phyloP scores from a whole-genome alignment of 2,797 vertebrate species.

The Xiphorhynchus erythropygius region DNA sequence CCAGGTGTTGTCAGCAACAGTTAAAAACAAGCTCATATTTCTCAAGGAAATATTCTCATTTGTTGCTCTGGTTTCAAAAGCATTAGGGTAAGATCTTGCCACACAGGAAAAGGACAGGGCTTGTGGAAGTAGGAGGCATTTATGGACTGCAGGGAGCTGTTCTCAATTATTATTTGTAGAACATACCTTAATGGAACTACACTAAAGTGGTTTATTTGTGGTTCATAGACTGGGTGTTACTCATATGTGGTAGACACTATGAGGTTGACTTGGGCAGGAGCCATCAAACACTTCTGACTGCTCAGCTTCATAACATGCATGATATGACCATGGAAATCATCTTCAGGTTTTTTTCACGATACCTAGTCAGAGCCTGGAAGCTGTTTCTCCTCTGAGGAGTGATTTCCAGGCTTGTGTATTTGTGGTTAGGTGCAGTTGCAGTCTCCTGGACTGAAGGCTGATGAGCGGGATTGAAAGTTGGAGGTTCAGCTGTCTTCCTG shows the following conservation, averaged over 20 bases:
- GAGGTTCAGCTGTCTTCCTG: not conserved
- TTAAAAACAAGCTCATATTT: not conserved
- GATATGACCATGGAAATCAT: not conserved
- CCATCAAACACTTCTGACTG: not conserved
- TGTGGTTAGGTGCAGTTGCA: not conserved
- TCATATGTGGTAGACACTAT: not conserved
- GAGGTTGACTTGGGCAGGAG: constrained; percentile 11
- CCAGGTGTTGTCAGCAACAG: not conserved
- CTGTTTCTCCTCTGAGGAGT: not conserved
- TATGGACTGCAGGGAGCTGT: not conserved
- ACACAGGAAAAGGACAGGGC: not conserved
- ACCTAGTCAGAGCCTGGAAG: not conserved
- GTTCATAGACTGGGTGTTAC: constrained; percentile 12
- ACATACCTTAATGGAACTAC: not conserved
- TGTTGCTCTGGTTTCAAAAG: not conserved
- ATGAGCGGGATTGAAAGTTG: not conserved
- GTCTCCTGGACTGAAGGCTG: rapidly evolving
- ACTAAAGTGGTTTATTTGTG: constrained; percentile 25
- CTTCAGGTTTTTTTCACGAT: not conserved
- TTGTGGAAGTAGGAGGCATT: not conserved
- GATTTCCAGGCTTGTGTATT: not conserved
- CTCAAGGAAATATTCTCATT: constrained; percentile 8
- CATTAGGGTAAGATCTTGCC: not conserved
- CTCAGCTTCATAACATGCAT: not conserved
- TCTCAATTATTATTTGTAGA: not conserved